Base-by-base conservation (phyloP, 2,113 vertebrate species). In the Agelaius tricolor region DNA sequence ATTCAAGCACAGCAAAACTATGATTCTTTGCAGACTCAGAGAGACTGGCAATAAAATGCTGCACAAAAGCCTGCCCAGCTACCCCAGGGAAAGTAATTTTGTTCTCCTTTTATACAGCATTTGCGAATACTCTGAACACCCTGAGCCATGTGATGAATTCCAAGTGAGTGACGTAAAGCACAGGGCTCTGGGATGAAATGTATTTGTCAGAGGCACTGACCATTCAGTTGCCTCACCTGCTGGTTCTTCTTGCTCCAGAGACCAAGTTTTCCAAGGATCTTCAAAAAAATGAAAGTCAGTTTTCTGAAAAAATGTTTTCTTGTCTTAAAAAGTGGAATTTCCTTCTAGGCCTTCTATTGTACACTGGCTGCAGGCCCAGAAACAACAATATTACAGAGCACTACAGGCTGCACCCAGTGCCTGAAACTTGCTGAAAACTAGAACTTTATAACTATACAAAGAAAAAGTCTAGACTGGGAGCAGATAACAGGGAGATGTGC, bases 291-390 rank as follows among this genome's bases (percentile, higher is more conserved):
- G 17, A 35, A 91, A 76, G 57, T 59, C 46, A 47, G 3, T 47
- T 59, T 66, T n/a, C 55, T 85, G 55, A 15, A 89, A 74, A 94
- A 87, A n/a, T 68, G 73, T 83, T 84, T 95, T 63, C n/a, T 87
- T 73, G 14, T 82, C 41, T 90, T 74, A 77, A 74, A 80, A 63
- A 47, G 20, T 41, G n/a, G 20, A 41, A 61, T 81, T 93, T 86
- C 20, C 31, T 75, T 78, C 44, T 61, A 75, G 65, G 21, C 13
- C 26, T 14, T 94, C 47, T 44, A n/a, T 37, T 1, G 3, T 52
- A 47, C 19, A 1, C 24, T 75, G 79, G 16, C 57, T 80, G 26
- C 41, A 68, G 46, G 44, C 52, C 44, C 52, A 57, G 12, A 63
- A 47, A 78, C n/a, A 69, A 49, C 49, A 44, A 3, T 46, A 37